Evolutionary conservation across 2,113 vertebrate genomes (phyloP), one percentile per base, ranked within the genome.

Genomic region (Daboia siamensis): DNA sequence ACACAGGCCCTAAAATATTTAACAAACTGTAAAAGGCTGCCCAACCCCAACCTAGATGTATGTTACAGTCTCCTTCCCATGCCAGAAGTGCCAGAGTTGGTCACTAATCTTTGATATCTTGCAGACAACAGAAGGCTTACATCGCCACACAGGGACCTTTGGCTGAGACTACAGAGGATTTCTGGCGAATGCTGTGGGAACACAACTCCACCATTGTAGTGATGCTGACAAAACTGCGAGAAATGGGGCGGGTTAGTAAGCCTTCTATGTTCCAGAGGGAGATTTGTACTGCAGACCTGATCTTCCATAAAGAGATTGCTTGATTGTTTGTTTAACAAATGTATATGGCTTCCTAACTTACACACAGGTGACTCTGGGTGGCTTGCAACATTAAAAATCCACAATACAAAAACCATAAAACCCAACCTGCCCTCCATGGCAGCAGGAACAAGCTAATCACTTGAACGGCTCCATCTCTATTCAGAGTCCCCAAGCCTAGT

Each of bases 111-210:
- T 54, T 86, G 48, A 26, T 93, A 74, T 94, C 90, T 94, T 93
- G 0, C 98, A 99, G 99, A 97, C 99, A 99, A 95, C 99, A 99
- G 97, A 99, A 98, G 97, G 99, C 99, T 24, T 99, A 99, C 97
- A 99, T 99, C 33, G 99, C 98, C 94, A 99, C 99, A 0, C 99
- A 99, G 97, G 99, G 99, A 93, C 99, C 99, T 0, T 95, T 99
- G 96, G 98, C 99, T 0, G 98, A 99, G 97, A 99, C 99, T 96
- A 99, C 99, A 0, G 99, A 99, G 96, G 99, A 99, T 97, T 99
- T 99, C 98, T 99, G 99, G 99, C 98, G 99, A 93, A 99, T 99
- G 99, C 95, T 99, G 2, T 99, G 99, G 99, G 99, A 99, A 92
- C 98, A 99, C 97, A 99, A 99, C 94, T 99, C 99, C 95, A 99